Base-by-base conservation (phyloP, 2,797 vertebrate genomes). In the Eulemur rubriventer region DNA sequence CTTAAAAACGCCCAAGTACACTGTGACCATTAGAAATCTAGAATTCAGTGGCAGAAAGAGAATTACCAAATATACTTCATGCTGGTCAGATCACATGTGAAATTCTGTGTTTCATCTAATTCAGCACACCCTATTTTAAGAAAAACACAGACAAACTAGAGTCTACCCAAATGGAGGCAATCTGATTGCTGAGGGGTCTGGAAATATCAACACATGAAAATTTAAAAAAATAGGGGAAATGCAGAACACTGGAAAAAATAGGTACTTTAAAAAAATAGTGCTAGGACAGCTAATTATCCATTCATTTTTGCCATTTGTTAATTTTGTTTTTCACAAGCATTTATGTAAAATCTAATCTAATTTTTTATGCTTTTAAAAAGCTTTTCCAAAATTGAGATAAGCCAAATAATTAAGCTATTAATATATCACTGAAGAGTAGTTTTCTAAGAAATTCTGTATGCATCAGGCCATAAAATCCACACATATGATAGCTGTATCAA, bases 391-490 rank as follows among this genome's bases (percentile, higher is more conserved):
- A 85, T 18, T 95, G 30, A 89, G 38, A 28, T 50, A 65, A 93
- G 38, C 24, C n/a, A 95, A 89, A 81, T 91, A 86, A 81, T 67
- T 73, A 94, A 72, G 30, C 48, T 84, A 57, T 26, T 57, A 57
- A 24, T 26, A 1, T 84, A 90, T 63, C 79, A 81, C 41, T 72
- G 26, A 78, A 46, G 63, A 80, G 72, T 6, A 85, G n/a, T 52
- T 30, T 91, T 83, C 61, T 95, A 84, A 67, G 20, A 88, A 79
- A 55, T 7, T 69, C 11, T 82, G 28, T 57, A 79, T 67, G 38
- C 83, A 59, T 80, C 76, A 89, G 9, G 6, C 48, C 57, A 91
- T 67, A 76, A 85, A 70, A 43, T 61, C 12, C 50, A 61, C 30
- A 4, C 17, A 95, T 87, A 46, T 24, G 16, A 82, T 48, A 90